These are phyloP conservation scores for Fopius arisanus DNA, from an alignment of 1,140 invertebrate genomes.

Conservation along the genomic window DNA sequence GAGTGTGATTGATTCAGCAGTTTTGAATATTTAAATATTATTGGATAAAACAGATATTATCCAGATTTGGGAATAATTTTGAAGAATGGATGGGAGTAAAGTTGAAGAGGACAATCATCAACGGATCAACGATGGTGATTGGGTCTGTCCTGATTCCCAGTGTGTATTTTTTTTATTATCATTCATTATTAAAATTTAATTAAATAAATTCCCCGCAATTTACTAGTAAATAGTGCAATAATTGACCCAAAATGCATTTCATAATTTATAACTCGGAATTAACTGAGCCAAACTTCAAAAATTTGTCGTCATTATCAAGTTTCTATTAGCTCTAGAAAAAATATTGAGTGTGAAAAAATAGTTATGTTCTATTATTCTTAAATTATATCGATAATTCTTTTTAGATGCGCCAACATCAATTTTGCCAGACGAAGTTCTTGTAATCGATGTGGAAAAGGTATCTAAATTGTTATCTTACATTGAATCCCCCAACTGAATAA, in stretches of 20 bases:
- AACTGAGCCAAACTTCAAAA: too few species aligned
- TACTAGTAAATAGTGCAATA: neutral
- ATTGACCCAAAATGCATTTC: neutral
- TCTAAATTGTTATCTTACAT: neutral
- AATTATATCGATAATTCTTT: conserved; percentile 25
- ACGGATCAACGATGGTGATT: conserved; percentile 58
- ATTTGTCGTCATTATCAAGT: too few species aligned
- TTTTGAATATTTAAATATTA: neutral
- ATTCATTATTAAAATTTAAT: neutral
- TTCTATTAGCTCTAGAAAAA: too few species aligned
- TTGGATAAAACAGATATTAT: neutral
- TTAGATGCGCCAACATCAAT: conserved; percentile 92
- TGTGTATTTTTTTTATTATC: conserved; percentile 41
- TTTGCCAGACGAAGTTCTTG: conserved; percentile 89
- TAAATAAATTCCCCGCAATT: neutral
- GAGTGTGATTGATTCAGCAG: neutral
- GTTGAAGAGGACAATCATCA: conserved; percentile 54
- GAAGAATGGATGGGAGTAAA: conserved; percentile 50
- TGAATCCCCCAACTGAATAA: neutral
- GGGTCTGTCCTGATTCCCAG: conserved; percentile 61
- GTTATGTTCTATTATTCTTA: too few species aligned
- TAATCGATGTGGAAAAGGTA: conserved; percentile 88
- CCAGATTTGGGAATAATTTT: neutral
- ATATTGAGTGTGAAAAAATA: too few species aligned
- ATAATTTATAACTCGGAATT: neutral